Percentiles rank a stretch among this genome's conserved stretches.
These are phyloP conservation scores for Actinemys pallida DNA, from an alignment of 2,113 vertebrate genomes.

Conservation along the genomic window DNA sequence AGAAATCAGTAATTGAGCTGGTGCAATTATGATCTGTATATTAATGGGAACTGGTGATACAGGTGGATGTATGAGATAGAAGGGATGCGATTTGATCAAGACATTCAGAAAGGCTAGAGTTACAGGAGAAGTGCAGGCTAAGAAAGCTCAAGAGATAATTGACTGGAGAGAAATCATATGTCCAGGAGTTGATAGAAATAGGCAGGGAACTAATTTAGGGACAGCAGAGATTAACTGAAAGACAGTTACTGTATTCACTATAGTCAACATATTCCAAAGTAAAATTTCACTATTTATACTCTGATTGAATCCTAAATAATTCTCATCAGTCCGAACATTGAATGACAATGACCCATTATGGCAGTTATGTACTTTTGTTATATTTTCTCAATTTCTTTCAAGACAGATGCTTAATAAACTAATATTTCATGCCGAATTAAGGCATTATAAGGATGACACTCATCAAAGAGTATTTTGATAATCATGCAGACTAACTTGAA, in stretches of 20 bases:
- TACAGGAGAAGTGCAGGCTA: rapidly evolving
- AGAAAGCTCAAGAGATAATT: not conserved
- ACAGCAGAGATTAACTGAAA: not conserved
- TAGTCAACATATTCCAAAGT: not conserved
- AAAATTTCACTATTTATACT: not conserved
- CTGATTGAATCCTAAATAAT: not conserved
- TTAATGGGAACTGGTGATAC: not conserved
- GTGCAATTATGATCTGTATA: not conserved
- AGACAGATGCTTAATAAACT: not conserved
- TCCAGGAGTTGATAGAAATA: not conserved
- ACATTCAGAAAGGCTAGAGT: not conserved
- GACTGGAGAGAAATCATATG: not conserved
- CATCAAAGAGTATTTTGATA: not conserved
- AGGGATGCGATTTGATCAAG: not conserved
- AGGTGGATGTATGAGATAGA: not conserved
- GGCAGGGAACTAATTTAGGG: not conserved
- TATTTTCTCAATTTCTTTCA: constrained; percentile 8
- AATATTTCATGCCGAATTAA: constrained; percentile 2
- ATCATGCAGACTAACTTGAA: not conserved
- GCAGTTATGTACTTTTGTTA: not conserved
- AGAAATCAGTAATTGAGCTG: not conserved
- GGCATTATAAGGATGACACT: constrained; percentile 23
- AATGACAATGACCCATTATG: not conserved
- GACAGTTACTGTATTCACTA: too few species aligned
- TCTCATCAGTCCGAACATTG: not conserved